Evolutionary conservation across 2,888 invertebrate species (phyloP).

Genomic region (Xylocampa areola): DNA sequence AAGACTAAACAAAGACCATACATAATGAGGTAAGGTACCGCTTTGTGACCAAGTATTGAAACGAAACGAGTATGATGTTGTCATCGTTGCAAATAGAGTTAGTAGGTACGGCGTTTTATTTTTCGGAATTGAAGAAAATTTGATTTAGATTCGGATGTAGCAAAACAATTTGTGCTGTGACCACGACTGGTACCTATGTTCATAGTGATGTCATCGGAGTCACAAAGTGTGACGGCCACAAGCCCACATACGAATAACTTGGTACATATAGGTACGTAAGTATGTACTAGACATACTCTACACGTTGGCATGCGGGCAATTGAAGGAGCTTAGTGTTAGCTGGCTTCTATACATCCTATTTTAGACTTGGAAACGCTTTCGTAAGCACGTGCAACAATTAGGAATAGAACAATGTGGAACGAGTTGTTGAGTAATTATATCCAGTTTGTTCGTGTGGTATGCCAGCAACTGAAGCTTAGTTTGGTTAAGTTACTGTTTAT

Average conservation of each 20-base stretch:
- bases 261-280: conserved; percentile 11
- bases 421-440: conserved; percentile 45
- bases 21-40: conserved; percentile 29
- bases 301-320: conserved; percentile 37
- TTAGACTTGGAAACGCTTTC: conserved; percentile 48
- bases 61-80: conserved; percentile 28
- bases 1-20: conserved; percentile 29
- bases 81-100: conserved; percentile 39
- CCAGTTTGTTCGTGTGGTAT: conserved; percentile 20
- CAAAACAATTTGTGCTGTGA: conserved; percentile 27
- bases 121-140: conserved; percentile 41
- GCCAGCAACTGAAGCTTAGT: conserved; percentile 10
- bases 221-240: conserved; percentile 33
- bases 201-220: conserved; percentile 54
- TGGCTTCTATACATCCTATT: conserved; percentile 35
- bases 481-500: conserved; percentile 3
- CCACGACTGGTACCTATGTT: conserved; percentile 16
- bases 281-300: conserved; percentile 8
- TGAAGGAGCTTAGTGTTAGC: conserved; percentile 28
- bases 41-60: conserved; percentile 23
- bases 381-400: conserved; percentile 54
- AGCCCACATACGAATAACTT: conserved; percentile 28
- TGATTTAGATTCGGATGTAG: conserved; percentile 28
- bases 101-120: conserved; percentile 21
- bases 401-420: conserved; percentile 37